Percentiles rank a stretch among this genome's conserved stretches.
Conservation (phyloP, 1,140 invertebrate species). For the Cotesia glomerata region DNA sequence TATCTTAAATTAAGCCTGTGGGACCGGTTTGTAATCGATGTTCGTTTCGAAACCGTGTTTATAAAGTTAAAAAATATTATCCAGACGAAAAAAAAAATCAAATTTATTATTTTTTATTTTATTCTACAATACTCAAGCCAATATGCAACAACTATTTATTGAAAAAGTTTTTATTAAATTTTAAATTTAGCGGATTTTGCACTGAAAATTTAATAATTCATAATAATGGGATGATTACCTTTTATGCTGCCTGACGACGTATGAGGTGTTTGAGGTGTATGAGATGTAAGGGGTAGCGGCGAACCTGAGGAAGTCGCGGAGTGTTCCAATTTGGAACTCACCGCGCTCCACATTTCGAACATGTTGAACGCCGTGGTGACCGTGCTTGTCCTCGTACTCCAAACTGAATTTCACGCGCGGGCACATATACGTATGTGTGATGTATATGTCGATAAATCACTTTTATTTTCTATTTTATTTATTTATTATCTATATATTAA, state of each 20-base stretch:
- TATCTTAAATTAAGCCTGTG: conserved; percentile 45
- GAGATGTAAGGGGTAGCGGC: conserved; percentile 58
- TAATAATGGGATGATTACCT: conserved; percentile 65
- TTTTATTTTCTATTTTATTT: background rate
- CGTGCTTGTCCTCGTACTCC: conserved; percentile 35
- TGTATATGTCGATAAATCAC: background rate
- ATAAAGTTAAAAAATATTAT: background rate
- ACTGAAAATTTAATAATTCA: background rate
- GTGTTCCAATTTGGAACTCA: conserved; percentile 79
- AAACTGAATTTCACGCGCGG: conserved; percentile 23
- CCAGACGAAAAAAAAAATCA: background rate
- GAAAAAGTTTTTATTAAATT: no score
- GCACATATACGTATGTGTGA: conserved; percentile 21
- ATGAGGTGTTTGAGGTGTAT: conserved; percentile 72
- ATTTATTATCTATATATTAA: background rate
- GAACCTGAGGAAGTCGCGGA: conserved; percentile 63
- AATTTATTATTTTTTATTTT: no score
- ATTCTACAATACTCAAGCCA: no score
- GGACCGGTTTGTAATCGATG: conserved; percentile 46
- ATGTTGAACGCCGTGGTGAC: conserved; percentile 72
- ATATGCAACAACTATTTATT: no score
- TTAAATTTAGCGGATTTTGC: background rate
- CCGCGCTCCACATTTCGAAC: conserved; percentile 88
- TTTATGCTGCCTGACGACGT: conserved; percentile 84
- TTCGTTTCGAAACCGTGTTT: background rate